Base-by-base conservation (phyloP, 2,797 vertebrate genomes). In the Gouania willdenowi region DNA sequence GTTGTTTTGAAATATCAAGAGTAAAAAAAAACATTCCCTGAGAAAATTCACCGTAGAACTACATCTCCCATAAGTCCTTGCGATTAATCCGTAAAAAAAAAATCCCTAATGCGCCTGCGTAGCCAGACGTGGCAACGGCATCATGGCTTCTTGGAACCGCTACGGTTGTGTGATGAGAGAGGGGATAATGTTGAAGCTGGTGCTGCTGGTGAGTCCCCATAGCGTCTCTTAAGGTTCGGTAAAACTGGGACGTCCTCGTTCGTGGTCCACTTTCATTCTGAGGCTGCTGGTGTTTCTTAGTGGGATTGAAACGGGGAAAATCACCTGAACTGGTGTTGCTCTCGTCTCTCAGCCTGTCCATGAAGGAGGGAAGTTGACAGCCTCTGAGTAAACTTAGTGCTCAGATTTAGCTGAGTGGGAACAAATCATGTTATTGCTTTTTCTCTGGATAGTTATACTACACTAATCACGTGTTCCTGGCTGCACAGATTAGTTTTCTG, bases 101-200 rank as follows among this genome's bases (percentile, higher is more conserved):
- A n/a, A n/a, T n/a, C n/a, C 8, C 22, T 18, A 78, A 3, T 85
- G 87, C 89, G 89, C 88, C 3, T 87, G 89, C 88, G 89, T 76
- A 77, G 34, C 84, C 79, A 87, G 87, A 91, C 88, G 89, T 91
- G 88, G 89, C 89, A 91, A 76, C 88, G 78, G 86, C 85, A 90
- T 90, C 88, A 91, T 90, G 89, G 88, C 87, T 83, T 87, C 84
- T 78, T 72, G 84, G 85, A 86, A 33, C 27, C 28, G 62, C 65
- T 46, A 26, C 84, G 63, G 81, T 77, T 87, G 82, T 76, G 69
- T 66, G 66, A 74, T 66, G 80, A 80, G 73, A 65, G 83, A 54
- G 65, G 57, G 63, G 58, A 87, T 74, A 74, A 89, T 90, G 85
- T 75, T 73, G 41, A 20, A 37, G 32, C 19, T 89, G 65, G 12